Evolutionary conservation across 2,888 invertebrate genomes (phyloP).

Genomic region (Netelia virgata): DNA sequence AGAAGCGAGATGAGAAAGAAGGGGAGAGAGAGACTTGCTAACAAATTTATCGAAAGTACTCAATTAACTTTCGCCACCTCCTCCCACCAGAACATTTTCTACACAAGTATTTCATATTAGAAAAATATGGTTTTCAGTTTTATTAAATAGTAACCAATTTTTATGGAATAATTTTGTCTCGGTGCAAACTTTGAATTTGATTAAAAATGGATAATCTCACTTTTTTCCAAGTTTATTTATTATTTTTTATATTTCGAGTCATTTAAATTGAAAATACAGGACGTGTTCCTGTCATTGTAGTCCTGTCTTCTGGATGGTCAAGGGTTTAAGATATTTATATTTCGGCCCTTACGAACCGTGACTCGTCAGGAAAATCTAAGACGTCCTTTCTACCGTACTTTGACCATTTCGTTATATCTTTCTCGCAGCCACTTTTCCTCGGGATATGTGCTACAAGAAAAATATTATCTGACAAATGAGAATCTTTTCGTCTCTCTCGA

Average conservation of each 20-base stretch:
- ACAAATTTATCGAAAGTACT: slow-evolving; percentile 57
- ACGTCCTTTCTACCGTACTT: slow-evolving; percentile 41
- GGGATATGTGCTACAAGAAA: slow-evolving; percentile 43
- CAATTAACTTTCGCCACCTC: slow-evolving; percentile 46
- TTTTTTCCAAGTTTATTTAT: neutral
- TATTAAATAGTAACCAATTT: neutral
- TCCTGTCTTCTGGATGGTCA: slow-evolving; percentile 1
- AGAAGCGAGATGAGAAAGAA: neutral
- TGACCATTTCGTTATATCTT: slow-evolving; percentile 11
- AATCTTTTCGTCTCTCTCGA: slow-evolving; percentile 58
- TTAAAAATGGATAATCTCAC: neutral
- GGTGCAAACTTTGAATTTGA: neutral
- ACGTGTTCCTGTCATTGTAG: neutral
- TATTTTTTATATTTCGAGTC: neutral
- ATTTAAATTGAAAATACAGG: neutral
- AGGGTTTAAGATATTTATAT: slow-evolving; percentile 31
- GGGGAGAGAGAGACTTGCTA: slow-evolving; percentile 26
- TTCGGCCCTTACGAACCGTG: slow-evolving; percentile 69
- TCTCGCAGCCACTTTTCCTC: slow-evolving; percentile 32
- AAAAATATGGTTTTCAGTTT: neutral
- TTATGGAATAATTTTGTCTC: neutral
- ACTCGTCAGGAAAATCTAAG: slow-evolving; percentile 69
- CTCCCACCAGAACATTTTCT: neutral
- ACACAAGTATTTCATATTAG: neutral
- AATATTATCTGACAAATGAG: slow-evolving; percentile 68